These are phyloP conservation scores for Diplodus sargus DNA, from an alignment of 2,797 vertebrate species.

Conservation along the genomic window DNA sequence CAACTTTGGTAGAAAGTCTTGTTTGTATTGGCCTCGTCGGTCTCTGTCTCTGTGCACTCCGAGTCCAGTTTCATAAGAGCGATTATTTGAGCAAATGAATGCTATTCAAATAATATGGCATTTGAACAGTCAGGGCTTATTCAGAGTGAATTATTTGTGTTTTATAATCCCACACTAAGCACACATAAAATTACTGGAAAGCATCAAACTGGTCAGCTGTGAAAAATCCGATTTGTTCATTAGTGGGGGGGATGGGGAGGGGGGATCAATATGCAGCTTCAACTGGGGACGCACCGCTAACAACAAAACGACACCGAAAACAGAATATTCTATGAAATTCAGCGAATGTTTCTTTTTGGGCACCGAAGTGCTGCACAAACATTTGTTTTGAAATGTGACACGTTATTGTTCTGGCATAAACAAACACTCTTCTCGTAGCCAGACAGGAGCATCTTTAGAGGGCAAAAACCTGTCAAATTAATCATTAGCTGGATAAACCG, in stretches of 20 bases:
- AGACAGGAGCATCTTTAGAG: conserved; percentile 65
- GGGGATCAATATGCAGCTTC: conserved; percentile 82
- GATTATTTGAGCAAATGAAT: conserved; percentile 89
- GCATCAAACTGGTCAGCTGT: conserved; percentile 90
- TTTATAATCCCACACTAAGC: conserved; percentile 89
- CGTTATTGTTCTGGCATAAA: conserved; percentile 54
- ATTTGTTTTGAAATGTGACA: conserved; percentile 64
- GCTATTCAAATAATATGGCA: conserved; percentile 85
- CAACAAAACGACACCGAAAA: conserved; percentile 63
- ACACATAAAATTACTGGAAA: conserved; percentile 90
- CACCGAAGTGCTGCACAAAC: conserved; percentile 50
- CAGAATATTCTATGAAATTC: conserved; percentile 53
- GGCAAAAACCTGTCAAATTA: conserved; percentile 74
- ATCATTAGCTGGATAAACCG: conserved; percentile 74
- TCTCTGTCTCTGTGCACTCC: conserved; percentile 68
- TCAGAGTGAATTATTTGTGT: conserved; percentile 87
- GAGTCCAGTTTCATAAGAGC: conserved; percentile 84
- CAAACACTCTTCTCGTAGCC: conserved; percentile 53
- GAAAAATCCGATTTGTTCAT: conserved; percentile 90
- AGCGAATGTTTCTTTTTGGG: conserved; percentile 35
- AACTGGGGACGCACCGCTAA: conserved; percentile 70
- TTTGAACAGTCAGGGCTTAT: conserved; percentile 86
- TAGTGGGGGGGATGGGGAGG: conserved; percentile 68
- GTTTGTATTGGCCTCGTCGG: conserved; percentile 75
- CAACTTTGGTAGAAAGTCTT: conserved; percentile 80